phyloP scores from a whole-genome alignment of 1,140 invertebrate species.

The Hypsibius dujardini region DNA sequence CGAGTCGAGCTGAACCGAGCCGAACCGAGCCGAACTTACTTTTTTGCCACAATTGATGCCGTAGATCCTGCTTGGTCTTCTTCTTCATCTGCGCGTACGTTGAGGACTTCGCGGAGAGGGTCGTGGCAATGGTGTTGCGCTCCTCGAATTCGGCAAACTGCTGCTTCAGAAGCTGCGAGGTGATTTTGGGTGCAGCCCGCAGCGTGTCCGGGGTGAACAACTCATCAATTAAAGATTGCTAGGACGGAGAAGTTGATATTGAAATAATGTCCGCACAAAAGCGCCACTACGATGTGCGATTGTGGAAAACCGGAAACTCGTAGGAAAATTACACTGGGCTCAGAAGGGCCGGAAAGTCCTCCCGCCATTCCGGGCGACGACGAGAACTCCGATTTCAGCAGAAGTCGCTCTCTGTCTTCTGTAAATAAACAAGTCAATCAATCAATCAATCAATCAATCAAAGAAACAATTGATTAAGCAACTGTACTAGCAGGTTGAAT shows the following conservation, averaged over 20 bases:
- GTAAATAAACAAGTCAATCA: too few relatives aligned
- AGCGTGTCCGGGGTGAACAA: background rate
- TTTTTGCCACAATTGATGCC: constrained; percentile 8
- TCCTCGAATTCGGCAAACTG: constrained; percentile 12
- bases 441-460: too few relatives aligned
- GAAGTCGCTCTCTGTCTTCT: too few relatives aligned
- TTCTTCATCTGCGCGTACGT: constrained; percentile 8
- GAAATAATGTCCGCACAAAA: too few relatives aligned
- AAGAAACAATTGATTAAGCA: too few relatives aligned
- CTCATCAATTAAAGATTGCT: constrained; percentile 1
- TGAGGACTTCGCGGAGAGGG: background rate
- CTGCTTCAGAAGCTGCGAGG: background rate
- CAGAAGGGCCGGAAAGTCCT: too few relatives aligned
- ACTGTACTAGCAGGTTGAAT: too few relatives aligned
- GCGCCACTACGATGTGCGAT: too few relatives aligned
- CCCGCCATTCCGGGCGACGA: too few relatives aligned
- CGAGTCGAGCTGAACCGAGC: background rate
- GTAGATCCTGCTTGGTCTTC: background rate
- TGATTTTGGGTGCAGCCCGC: background rate
- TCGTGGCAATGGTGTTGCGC: background rate
- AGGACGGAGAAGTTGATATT: background rate
- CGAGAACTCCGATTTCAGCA: too few relatives aligned
- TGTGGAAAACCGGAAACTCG: too few relatives aligned
- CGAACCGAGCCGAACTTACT: background rate
- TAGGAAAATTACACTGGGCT: too few relatives aligned